Evolutionary conservation across 2,888 invertebrate species (phyloP).

Genomic region (Pachydiplax longipennis): DNA sequence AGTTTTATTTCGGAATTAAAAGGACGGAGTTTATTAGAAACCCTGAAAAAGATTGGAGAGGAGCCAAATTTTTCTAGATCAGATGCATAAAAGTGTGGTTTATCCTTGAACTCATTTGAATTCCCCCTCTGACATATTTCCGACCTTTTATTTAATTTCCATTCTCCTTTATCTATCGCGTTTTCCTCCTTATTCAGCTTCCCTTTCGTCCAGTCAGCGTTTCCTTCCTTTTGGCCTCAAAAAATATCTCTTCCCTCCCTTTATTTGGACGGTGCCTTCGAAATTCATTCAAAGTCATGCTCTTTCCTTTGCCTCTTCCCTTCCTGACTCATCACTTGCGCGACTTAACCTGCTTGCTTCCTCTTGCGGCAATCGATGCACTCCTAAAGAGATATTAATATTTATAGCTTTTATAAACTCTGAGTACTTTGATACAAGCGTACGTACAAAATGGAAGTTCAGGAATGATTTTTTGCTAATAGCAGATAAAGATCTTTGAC

Average conservation of each 20-base stretch:
- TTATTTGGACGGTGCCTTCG: neutral
- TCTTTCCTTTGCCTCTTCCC: neutral
- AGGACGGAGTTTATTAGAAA: too few species aligned
- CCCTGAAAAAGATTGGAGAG: too few species aligned
- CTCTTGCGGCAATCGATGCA: too few species aligned
- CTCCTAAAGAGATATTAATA: too few species aligned
- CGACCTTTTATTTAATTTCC: neutral
- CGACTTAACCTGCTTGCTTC: neutral
- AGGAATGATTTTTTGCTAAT: too few species aligned
- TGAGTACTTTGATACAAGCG: too few species aligned
- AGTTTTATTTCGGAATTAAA: too few species aligned
- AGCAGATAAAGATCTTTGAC: too few species aligned
- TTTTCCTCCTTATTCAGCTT: neutral
- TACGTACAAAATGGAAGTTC: too few species aligned
- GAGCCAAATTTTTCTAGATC: too few species aligned
- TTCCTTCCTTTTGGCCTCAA: neutral
- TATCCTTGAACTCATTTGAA: neutral
- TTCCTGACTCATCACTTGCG: neutral
- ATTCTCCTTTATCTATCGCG: neutral
- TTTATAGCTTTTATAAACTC: too few species aligned
- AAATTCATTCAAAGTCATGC: neutral
- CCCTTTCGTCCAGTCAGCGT: neutral
- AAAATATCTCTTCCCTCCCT: neutral
- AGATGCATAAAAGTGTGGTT: too few species aligned
- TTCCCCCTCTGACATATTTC: neutral